Evolutionary conservation across 2,888 invertebrate genomes (phyloP).

Genomic region (Lochmaea capreae): DNA sequence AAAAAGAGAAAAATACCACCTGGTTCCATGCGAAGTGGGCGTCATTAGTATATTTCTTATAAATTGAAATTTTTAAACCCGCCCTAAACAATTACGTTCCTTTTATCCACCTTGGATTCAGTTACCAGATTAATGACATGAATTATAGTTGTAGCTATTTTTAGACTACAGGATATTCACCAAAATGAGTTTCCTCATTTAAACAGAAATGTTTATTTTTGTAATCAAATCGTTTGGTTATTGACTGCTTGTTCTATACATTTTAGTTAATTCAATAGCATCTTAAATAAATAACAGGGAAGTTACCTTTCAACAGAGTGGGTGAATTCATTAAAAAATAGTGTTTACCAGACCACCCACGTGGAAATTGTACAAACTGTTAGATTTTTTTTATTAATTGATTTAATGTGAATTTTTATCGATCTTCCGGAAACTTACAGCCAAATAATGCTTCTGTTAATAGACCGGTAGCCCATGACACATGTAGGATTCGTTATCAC

Average conservation of each 20-base stretch:
- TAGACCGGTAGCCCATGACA: too few species aligned
- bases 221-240: conserved; percentile 29
- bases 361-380: background rate
- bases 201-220: conserved; percentile 37
- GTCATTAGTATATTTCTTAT: too few species aligned
- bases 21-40: too few species aligned
- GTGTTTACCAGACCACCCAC: background rate
- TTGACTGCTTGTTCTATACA: conserved; percentile 35
- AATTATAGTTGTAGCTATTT: conserved; percentile 14
- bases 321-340: background rate
- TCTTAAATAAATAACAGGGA: conserved; percentile 4
- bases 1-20: too few species aligned
- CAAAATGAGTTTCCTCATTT: conserved; percentile 37
- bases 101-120: background rate
- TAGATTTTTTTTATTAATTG: too few species aligned
- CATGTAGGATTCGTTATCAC: too few species aligned
- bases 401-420: too few species aligned
- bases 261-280: background rate
- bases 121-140: conserved; percentile 26
- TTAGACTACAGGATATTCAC: conserved; percentile 35
- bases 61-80: too few species aligned
- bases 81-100: background rate
- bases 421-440: too few species aligned
- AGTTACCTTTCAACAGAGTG: background rate
- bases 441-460: too few species aligned